Percentiles rank a stretch among this genome's conserved stretches.
Evolutionary conservation across 2,797 vertebrate genomes (phyloP).

Genomic region (Intellagama lesueurii): DNA sequence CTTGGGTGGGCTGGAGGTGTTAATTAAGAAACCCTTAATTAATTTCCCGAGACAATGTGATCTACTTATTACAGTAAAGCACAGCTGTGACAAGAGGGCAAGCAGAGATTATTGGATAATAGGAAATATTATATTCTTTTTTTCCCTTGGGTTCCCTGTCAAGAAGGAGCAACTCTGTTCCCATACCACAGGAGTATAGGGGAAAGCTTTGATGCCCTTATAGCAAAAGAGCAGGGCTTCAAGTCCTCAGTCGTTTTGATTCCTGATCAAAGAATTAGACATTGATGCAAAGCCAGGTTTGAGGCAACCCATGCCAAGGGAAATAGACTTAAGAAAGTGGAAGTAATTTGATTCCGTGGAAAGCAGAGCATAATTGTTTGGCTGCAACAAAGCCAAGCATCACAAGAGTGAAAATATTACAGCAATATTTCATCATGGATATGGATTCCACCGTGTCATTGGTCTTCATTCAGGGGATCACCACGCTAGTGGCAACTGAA

Average conservation of each 20-base stretch:
- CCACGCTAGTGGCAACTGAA: not conserved
- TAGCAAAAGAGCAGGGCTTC: not conserved
- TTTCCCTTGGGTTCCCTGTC: not conserved
- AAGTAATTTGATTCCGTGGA: not conserved
- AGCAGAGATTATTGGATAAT: not conserved
- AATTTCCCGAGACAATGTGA: too few relatives aligned
- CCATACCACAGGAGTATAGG: not conserved
- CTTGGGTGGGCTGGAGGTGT: not conserved
- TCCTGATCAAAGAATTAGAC: not conserved
- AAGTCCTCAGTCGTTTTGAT: not conserved
- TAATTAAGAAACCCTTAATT: not conserved
- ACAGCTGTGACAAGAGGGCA: not conserved
- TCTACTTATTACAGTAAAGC: not conserved
- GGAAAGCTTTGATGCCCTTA: not conserved
- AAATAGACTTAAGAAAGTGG: not conserved
- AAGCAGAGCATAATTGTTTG: not conserved
- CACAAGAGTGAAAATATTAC: not conserved
- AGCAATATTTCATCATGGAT: not conserved
- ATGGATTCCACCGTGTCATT: not conserved
- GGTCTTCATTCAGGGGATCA: not conserved
- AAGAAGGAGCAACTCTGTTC: not conserved
- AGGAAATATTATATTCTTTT: not conserved
- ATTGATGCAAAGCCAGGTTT: not conserved
- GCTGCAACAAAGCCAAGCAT: not conserved
- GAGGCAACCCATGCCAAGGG: not conserved